Conservation (phyloP, 2,888 invertebrate species). For the Geophilus truncorum region DNA sequence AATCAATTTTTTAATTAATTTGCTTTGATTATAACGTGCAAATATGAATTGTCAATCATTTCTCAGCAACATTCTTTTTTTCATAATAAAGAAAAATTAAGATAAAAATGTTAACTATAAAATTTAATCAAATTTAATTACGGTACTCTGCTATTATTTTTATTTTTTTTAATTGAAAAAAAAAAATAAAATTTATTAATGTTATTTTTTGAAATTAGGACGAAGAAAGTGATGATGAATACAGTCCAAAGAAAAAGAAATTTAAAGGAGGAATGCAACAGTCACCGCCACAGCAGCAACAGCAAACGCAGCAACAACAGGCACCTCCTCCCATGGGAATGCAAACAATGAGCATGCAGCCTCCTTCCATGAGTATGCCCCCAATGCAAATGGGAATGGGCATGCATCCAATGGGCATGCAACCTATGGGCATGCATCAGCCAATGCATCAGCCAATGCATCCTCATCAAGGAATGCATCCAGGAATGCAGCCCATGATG, state of each 20-base stretch:
- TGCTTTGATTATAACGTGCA: too few species aligned
- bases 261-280: conserved; percentile 22
- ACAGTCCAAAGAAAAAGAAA: conserved; percentile 54
- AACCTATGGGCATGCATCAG: conserved; percentile 21
- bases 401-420: conserved; percentile 21
- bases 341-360: conserved; percentile 24
- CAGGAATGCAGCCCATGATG: conserved; percentile 24
- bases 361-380: conserved; percentile 27
- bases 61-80: too few species aligned
- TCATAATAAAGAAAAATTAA: too few species aligned
- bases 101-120: too few species aligned
- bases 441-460: conserved; percentile 27
- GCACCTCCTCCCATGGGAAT: conserved; percentile 56
- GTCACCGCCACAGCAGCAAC: conserved; percentile 22
- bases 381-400: conserved; percentile 27
- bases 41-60: too few species aligned
- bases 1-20: not conserved
- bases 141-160: too few species aligned
- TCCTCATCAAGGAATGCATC: conserved; percentile 25
- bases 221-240: conserved; percentile 40
- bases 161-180: too few species aligned
- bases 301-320: conserved; percentile 43
- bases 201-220: conserved; percentile 31
- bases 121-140: too few species aligned
- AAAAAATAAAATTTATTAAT: too few species aligned